Base-by-base conservation (phyloP, 1,140 invertebrate species). In the Cotesia typhae region DNA sequence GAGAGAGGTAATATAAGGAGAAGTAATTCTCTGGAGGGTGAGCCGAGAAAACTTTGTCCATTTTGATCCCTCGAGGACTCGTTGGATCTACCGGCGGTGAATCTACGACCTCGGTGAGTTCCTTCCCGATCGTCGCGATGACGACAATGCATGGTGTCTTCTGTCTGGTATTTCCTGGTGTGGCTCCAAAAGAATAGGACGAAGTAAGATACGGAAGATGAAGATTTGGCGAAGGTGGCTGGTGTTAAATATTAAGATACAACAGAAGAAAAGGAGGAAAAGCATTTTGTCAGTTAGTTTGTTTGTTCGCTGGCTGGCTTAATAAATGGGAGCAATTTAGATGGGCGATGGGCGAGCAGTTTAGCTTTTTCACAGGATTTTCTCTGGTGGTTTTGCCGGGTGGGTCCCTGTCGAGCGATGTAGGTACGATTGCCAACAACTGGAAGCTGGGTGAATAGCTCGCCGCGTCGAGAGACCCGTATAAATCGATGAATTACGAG, bases 21-120 rank as follows among this genome's bases (percentile, higher is more conserved):
- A 70, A n/a, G 20, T 47, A 70, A 73, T 72, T 76, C 63, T 63
- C 60, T 47, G 6, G 41, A 47, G 69, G 67, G 37, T 51, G 59
- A 67, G 69, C 47, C n/a, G 14, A 55, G 75, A 72, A 80, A 85
- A 84, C 82, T 83, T 84, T 82, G 80, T 84, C 81, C 82, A 84
- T 85, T 85, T 81, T 78, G 78, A 83, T 82, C 79, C 78, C 81
- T 78, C 72, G 74, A 79, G 78, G 76, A 80, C 74, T 69, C 72
- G 75, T 75, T 28, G 28, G 28, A 28, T 28, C 41, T 47, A 47
- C 60, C 53, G 60, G 55, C 51, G 63, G 17, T 37, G 35, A 71
- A 74, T 74, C 73, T 74, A 74, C 65, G 69, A 51, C 64, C 66
- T 51, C 4, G 41, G 36, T 38, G 61, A 68, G 70, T 70, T 71